Base-by-base conservation (phyloP, 2,113 vertebrate species). In the Danio rerio region DNA sequence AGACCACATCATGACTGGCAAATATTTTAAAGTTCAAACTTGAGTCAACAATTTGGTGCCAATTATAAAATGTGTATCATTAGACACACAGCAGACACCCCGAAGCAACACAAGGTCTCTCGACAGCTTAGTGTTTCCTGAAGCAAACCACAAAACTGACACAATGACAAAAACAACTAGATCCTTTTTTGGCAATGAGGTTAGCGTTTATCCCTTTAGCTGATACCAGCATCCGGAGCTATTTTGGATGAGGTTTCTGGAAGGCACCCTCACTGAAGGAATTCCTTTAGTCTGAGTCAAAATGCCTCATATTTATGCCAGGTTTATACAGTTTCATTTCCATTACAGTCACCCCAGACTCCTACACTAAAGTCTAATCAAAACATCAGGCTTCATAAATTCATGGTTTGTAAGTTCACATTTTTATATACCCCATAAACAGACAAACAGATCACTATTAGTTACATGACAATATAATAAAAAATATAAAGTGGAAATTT, bases 231-330 rank as follows among this genome's bases (percentile, higher is more conserved):
- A 53, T 76, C 61, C 71, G 31, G 61, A 75, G 50, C 56, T 42
- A 73, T 81, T 59, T 72, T 73, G 80, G 80, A 73, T 63, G 65
- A 40, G 9, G 56, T 50, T 59, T 31, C 63, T 61, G 78, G 78
- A 77, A 31, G 21, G 5, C 61, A 50, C 10, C 7, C 66, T 69
- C 50, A 79, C 20, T 4, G 10, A 79, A 81, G 70, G 43, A 69
- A 74, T 66, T 65, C 80, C 66, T 82, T 62, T 49, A 50, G 65
- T 63, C 75, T n/a, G 20, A 55, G 58, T 79, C 53, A 84, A 45
- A 76, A 76, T 12, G 11, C 40, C 20, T 13, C 40, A 81, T 40
- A 68, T 72, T 15, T 43, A 18, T 13, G 49, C 61, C 49, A 70
- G 21, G 70, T 53, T 74, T 20, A 63, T 42, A 21, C 7, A 61